These are phyloP conservation scores for Porites australiensis DNA, from an alignment of 64 coral and sea anemone genomes.

Conservation along the genomic window DNA sequence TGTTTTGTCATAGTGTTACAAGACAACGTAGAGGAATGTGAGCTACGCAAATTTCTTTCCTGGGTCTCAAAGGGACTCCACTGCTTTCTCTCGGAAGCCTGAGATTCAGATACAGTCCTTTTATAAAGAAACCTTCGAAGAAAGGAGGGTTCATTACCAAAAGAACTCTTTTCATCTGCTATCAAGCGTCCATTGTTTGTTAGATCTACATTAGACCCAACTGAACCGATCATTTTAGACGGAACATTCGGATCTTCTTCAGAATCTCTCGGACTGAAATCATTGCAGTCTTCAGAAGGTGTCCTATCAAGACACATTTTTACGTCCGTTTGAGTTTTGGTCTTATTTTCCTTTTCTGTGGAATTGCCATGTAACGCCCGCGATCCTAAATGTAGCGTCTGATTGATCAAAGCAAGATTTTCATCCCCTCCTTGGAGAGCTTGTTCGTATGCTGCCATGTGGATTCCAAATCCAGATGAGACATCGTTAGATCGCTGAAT, in stretches of 20 bases:
- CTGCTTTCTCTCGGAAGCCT: slow-evolving; percentile 11
- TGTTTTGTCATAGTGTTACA: neutral
- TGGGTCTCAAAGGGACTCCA: neutral
- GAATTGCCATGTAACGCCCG: too few species aligned
- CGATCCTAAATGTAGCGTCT: neutral
- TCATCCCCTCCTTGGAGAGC: neutral
- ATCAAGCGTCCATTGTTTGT: neutral
- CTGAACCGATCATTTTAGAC: too few species aligned
- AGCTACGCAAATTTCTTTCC: neutral
- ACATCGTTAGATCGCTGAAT: neutral
- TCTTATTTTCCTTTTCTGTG: neutral
- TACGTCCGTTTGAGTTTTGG: neutral
- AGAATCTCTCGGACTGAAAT: neutral
- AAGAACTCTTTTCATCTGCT: neutral
- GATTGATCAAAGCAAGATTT: neutral
- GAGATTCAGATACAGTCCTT: slow-evolving; percentile 11
- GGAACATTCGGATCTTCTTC: too few species aligned
- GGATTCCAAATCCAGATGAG: neutral
- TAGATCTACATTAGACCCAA: too few species aligned
- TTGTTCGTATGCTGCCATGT: neutral
- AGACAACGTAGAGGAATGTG: neutral
- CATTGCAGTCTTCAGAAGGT: neutral
- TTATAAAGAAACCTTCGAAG: neutral
- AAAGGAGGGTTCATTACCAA: neutral
- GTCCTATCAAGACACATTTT: neutral